Evolutionary conservation across 1,140 invertebrate genomes (phyloP), one percentile per base, ranked within the genome.

Genomic region (Portunus trituberculatus): DNA sequence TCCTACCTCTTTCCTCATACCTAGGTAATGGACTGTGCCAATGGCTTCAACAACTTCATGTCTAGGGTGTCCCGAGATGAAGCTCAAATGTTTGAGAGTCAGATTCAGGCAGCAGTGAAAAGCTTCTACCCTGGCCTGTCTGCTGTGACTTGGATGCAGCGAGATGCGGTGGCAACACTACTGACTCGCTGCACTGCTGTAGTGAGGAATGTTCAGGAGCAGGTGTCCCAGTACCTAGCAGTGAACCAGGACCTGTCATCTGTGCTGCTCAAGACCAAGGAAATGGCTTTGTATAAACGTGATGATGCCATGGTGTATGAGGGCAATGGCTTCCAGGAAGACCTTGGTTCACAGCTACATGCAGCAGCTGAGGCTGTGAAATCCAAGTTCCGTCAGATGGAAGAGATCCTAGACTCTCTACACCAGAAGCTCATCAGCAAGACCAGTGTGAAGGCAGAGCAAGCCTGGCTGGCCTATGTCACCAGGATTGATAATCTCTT

Each of bases 1-100:
- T 76, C 7, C 59, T 52, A 59, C 16, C 10, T 1, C 52, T 59
- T 59, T 29, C 84, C n/a, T 45, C 25, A 20, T n/a, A n/a, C n/a
- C n/a, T 94, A 96, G 96, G 94, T 96, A 32, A 6, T 29, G 14
- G 91, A 96, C 4, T 93, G 94, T 67, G 92, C 94, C 8, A 92
- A 93, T 28, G 86, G 90, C 25, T 96, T 96, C 94, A 96, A 96
- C 93, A 91, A n/a, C 16, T 92, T 93, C 94, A 95, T 96, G 94
- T 87, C 92, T 3, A 93, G 94, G 28, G 45, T 96, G 92, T 96
- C 96, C 25, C 94, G 87, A 4, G 94, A 96, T 29, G 96, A 96
- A 59, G 93, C 94, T 8, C 92, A 93, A 46, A 86, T 96, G 88
- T 96, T 96, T 59, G 94, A 95, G 32, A 67, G n/a, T 10, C 89